These are phyloP conservation scores for Lemur catta DNA, from an alignment of 2,797 vertebrate genomes.

Conservation along the genomic window DNA sequence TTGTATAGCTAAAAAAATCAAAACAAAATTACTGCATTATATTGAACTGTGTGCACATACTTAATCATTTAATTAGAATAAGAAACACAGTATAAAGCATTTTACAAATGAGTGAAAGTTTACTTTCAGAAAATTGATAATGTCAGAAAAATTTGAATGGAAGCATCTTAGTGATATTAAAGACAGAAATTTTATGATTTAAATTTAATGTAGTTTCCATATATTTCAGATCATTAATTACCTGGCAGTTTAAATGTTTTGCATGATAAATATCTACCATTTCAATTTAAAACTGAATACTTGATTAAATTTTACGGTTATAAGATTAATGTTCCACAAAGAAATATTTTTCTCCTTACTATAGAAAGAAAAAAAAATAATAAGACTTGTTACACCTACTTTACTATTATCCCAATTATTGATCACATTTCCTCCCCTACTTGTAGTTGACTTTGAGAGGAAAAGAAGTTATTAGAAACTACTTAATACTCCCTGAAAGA, in stretches of 20 bases:
- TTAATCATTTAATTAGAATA: conserved; percentile 50
- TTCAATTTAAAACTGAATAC: conserved; percentile 46
- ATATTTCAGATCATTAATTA: conserved; percentile 51
- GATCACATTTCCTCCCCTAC: neutral
- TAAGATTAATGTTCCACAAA: conserved; percentile 29
- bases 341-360: neutral
- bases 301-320: conserved; percentile 32
- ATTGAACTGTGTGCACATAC: neutral
- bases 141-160: neutral
- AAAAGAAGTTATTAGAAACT: neutral
- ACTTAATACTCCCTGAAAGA: neutral
- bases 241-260: conserved; percentile 13
- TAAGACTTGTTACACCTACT: neutral
- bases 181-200: conserved; percentile 1
- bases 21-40: neutral
- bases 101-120: conserved; percentile 32
- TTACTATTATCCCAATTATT: neutral
- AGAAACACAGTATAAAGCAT: conserved; percentile 13
- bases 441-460: neutral
- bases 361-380: neutral
- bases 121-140: neutral
- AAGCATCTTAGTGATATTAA: conserved; percentile 1
- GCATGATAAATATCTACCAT: neutral
- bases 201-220: neutral
- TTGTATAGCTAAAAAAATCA: neutral